Conservation (phyloP, 2,888 invertebrate species). For the Suillia variegata region DNA sequence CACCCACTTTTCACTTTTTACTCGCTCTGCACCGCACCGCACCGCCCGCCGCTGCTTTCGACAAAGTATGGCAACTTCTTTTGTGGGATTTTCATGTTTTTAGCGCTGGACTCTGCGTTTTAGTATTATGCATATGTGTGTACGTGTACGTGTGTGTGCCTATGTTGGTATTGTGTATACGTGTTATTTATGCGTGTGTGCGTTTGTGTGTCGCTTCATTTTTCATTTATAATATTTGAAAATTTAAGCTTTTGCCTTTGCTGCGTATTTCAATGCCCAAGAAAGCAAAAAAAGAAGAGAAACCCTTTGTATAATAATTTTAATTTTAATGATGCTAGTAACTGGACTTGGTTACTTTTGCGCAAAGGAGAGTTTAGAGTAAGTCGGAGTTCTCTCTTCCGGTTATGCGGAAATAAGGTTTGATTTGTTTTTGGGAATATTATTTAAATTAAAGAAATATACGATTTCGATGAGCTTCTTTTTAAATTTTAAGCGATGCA, state of each 20-base stretch:
- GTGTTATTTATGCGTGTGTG: conserved; percentile 25
- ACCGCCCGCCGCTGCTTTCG: no score
- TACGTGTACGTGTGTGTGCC: background rate
- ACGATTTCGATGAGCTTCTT: no score
- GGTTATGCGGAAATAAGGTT: no score
- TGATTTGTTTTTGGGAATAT: no score
- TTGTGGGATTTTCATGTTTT: conserved; percentile 3
- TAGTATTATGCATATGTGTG: conserved; percentile 29
- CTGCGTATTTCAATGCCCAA: background rate
- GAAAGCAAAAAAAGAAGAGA: no score
- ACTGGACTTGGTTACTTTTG: no score
- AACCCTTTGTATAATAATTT: no score
- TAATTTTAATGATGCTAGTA: no score
- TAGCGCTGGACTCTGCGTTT: conserved; percentile 31
- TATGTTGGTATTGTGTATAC: conserved; percentile 26
- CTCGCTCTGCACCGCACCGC: background rate
- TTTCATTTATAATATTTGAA: conserved; percentile 28
- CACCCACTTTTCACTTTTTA: background rate
- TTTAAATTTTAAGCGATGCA: no score
- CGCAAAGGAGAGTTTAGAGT: no score
- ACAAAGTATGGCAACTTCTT: background rate
- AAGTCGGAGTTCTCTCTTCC: no score
- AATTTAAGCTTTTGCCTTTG: conserved; percentile 14
- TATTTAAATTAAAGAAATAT: no score
- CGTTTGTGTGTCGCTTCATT: conserved; percentile 27